Base-by-base conservation (phyloP, 2,888 invertebrate genomes). In the Melieria picta region DNA sequence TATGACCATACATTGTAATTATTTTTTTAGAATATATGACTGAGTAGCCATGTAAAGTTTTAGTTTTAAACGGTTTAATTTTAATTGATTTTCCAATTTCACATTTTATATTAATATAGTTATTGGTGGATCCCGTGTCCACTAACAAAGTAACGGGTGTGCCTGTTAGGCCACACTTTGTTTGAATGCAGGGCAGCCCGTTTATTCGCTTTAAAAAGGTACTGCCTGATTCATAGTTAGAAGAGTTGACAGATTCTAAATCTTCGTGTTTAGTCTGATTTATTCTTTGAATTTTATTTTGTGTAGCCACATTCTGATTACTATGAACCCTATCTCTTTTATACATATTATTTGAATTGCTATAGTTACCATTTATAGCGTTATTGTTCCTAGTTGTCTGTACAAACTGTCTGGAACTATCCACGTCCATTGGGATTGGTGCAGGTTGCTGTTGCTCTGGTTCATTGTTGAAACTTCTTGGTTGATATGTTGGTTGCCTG, bases 141-240 rank as follows among this genome's bases (percentile, higher is more conserved):
- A 16, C 11, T 48, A 63, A 16, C 9, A 63, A 5, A 16, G 48
- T 63, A 13, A 63, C 63, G 48, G 63, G 16, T 6, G 48, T 63
- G 7, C 48, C 30, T 13, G 30, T 63, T 13, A 63, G 48, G 30
- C 13, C 9, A 16, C 63, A 63, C 48, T 48, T 47, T 48, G 48
- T 63, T 48, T 48, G 50, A 13, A 63, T 63, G 48, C 63, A 48
- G 13, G 63, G 63, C 16, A 63, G 48, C 63, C 16, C 48, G 50
- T 63, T 63, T 16, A 13, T 30, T 16, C 63, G 48, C 63, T 50
- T 48, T 48, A 63, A 63, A 63, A 63, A 13, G 30, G 30, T 30
- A 30, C 30, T 30, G 30, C 30, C 30, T 30, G 30, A 30, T 30
- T 30, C 30, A 30, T 30, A 30, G 2, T 30, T 30, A 30, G 30